Base-by-base conservation (phyloP, 2,797 vertebrate species). In the Anolis apletophallus region DNA sequence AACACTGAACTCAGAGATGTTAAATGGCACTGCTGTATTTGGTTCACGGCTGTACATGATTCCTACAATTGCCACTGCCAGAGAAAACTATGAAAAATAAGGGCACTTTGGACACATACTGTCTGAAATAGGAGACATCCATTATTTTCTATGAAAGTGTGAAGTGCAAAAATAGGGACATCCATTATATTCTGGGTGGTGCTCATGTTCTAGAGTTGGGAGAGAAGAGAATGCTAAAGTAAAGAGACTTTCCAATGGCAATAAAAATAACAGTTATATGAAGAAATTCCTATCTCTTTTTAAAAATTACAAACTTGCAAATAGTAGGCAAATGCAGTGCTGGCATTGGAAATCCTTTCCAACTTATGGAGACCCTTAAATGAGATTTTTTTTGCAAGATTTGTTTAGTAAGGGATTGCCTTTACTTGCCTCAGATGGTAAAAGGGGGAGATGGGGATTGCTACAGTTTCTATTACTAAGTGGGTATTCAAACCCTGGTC, bases 71-170 rank as follows among this genome's bases (percentile, higher is more conserved):
- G 68, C 67, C 40, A 46, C 54, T 72, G 77, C 26, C 67, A 71
- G 16, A 79, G 34, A 34, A 59, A 79, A 79, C 40, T 36, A 71
- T 79, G 52, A 71, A 80, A 85, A 85, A 85, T 69, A 85, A 59
- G 26, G 67, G 34, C 54, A 80, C 67, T 85, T 80, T 85, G 54
- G 67, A 57, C 55, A 14, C 46, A 12, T 32, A 71, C 16, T 72
- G 54, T 23, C 67, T 80, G 68, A 80, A 85, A 85, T 80, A 72
- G 54, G 61, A 75, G 75, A 85, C 83, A 78, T 85, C 83, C 75
- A 85, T 78, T 78, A 69, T 69, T 26, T 55, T 55, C 59, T 36
- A 54, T 54, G 59, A 78, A 78, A 52, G n/a, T 68, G 50, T 76
- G 61, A 77, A 78, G 50, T 77, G 74, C 29, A 61, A 50, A 85